Percentiles rank a stretch among this genome's conserved stretches.
phyloP scores from a whole-genome alignment of 1,140 invertebrate genomes.

The Calephelis virginiensis region DNA sequence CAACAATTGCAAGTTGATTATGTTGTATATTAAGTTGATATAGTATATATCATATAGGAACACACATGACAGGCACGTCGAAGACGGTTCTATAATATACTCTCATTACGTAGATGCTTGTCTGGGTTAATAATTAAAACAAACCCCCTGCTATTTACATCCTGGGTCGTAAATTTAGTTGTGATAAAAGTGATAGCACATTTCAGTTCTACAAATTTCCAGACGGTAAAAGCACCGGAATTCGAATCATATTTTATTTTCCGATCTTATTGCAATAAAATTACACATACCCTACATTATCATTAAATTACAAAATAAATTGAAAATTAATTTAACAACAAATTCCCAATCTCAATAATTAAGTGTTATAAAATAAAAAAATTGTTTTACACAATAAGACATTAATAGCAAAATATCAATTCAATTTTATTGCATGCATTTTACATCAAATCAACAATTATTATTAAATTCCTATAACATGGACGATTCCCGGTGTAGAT shows the following conservation, averaged over 20 bases:
- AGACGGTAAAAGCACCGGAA: not conserved
- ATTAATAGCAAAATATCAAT: slow-evolving; percentile 72
- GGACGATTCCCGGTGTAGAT: slow-evolving; percentile 54
- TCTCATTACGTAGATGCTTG: too few species aligned
- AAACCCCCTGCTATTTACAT: too few species aligned
- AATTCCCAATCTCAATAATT: slow-evolving; percentile 40
- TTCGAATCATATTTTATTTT: slow-evolving; percentile 3
- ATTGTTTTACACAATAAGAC: slow-evolving; percentile 53
- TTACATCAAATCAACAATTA: slow-evolving; percentile 56
- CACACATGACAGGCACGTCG: too few species aligned
- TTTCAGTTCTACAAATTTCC: not conserved
- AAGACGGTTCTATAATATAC: too few species aligned
- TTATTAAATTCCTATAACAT: slow-evolving; percentile 57
- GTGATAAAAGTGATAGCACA: not conserved
- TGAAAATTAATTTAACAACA: slow-evolving; percentile 59
- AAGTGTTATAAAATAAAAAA: slow-evolving; percentile 58
- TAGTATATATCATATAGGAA: too few species aligned
- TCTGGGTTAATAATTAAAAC: too few species aligned
- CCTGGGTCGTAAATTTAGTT: too few species aligned
- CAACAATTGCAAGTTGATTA: too few species aligned
- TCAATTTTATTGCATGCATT: slow-evolving; percentile 71
- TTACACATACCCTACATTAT: slow-evolving; percentile 5
- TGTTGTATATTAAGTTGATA: too few species aligned
- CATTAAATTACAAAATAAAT: slow-evolving; percentile 41
- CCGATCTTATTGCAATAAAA: not conserved